Evolutionary conservation across 2,113 vertebrate genomes (phyloP).

Genomic region (Paedocypris sp.): DNA sequence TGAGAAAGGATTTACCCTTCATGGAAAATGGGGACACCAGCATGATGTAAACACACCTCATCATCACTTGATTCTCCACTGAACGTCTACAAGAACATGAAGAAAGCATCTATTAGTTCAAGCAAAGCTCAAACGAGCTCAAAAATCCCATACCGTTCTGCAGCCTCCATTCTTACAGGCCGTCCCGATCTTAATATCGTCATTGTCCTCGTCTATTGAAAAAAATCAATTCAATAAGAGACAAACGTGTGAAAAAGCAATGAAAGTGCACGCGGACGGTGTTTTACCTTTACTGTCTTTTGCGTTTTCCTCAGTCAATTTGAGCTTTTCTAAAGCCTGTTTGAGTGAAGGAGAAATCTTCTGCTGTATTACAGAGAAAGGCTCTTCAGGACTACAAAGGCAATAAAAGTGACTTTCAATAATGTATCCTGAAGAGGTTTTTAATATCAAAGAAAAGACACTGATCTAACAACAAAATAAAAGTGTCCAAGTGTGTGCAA

Average conservation of each 20-base stretch:
- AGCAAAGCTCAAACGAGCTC: not conserved
- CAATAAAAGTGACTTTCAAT: not conserved
- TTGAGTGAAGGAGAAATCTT: constrained; percentile 87
- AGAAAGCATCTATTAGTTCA: not conserved
- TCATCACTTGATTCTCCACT: constrained; percentile 68
- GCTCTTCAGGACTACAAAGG: constrained; percentile 74
- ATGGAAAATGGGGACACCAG: constrained; percentile 89
- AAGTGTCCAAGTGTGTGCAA: too few relatives aligned
- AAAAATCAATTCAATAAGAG: not conserved
- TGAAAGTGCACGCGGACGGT: not conserved
- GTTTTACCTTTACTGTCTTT: constrained; percentile 67
- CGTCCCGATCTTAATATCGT: constrained; percentile 85
- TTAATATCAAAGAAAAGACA: too few relatives aligned
- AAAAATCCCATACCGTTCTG: constrained; percentile 62
- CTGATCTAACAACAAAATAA: too few relatives aligned
- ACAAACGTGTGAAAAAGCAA: not conserved
- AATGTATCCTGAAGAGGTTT: not conserved
- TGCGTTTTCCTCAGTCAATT: constrained; percentile 61
- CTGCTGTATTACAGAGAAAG: constrained; percentile 71
- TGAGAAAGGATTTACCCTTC: constrained; percentile 72
- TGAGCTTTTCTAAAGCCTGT: constrained; percentile 83
- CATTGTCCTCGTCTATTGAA: constrained; percentile 71
- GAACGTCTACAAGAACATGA: constrained; percentile 60
- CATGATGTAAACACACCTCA: constrained; percentile 77
- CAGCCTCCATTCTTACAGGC: constrained; percentile 89